Evolutionary conservation across 2,888 invertebrate genomes (phyloP).

Genomic region (Nineta flava): DNA sequence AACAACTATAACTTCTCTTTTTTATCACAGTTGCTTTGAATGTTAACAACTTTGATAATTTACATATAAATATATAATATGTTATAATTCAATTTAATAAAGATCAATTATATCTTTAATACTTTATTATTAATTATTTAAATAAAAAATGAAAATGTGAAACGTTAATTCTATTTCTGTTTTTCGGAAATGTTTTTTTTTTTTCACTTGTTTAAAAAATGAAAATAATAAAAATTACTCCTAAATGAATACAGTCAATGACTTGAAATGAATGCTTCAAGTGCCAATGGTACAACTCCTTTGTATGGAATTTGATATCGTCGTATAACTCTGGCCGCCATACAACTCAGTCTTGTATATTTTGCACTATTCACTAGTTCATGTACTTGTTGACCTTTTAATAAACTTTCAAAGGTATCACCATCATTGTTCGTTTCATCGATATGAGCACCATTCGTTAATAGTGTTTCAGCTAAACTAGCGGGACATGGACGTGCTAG

Average conservation of each 20-base stretch:
- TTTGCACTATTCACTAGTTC: conserved; percentile 59
- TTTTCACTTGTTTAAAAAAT: too few relatives aligned
- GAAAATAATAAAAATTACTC: not conserved
- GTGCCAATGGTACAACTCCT: conserved; percentile 51
- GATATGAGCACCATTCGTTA: conserved; percentile 70
- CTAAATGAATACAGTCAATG: conserved; percentile 19
- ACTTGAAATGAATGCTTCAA: conserved; percentile 55
- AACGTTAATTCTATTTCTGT: too few relatives aligned
- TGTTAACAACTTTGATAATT: too few relatives aligned
- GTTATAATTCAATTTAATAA: too few relatives aligned
- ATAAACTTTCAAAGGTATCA: conserved; percentile 55
- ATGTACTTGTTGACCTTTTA: conserved; percentile 43
- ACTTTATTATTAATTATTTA: too few relatives aligned
- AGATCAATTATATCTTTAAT: too few relatives aligned
- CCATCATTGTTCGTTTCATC: conserved; percentile 66
- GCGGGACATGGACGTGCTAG: conserved; percentile 54
- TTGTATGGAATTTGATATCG: conserved; percentile 50
- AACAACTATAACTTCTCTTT: too few relatives aligned
- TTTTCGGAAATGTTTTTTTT: too few relatives aligned
- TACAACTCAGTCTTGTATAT: conserved; percentile 68
- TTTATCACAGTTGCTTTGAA: too few relatives aligned
- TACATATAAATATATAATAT: too few relatives aligned
- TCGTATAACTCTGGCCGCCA: conserved; percentile 68
- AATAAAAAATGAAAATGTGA: too few relatives aligned
- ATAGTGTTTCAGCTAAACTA: conserved; percentile 52